Percentiles rank a stretch among this genome's conserved stretches.
These are phyloP conservation scores for Palythoa caribaeorum DNA, from an alignment of 92 coral and sea anemone species.

Conservation along the genomic window DNA sequence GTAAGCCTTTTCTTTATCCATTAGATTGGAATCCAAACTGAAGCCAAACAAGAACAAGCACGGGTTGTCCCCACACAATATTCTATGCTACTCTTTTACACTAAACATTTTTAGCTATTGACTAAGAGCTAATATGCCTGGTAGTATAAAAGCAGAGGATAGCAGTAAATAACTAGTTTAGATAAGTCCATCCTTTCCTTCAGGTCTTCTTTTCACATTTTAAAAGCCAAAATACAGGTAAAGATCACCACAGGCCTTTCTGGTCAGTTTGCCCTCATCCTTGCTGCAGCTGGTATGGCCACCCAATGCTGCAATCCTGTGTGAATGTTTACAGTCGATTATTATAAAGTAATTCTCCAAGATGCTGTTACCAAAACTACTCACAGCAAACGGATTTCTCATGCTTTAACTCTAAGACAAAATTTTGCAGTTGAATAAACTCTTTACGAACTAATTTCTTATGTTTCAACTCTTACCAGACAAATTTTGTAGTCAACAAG, in stretches of 20 bases:
- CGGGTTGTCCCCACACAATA: conserved; percentile 17
- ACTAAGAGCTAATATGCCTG: conserved; percentile 41
- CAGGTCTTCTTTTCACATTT: not conserved
- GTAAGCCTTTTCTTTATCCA: not conserved
- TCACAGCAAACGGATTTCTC: not conserved
- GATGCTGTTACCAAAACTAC: not conserved
- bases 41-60: conserved; percentile 20
- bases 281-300: conserved; percentile 19
- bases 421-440: too few relatives aligned
- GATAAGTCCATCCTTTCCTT: not conserved
- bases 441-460: too few relatives aligned
- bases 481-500: too few relatives aligned
- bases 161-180: conserved; percentile 1
- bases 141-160: conserved; percentile 41
- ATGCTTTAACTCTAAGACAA: too few relatives aligned
- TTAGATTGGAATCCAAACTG: not conserved
- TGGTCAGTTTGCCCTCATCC: conserved; percentile 12
- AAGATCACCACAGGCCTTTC: conserved; percentile 17
- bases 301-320: conserved; percentile 30
- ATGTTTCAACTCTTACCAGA: too few relatives aligned
- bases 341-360: not conserved
- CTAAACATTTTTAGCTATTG: not conserved
- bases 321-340: conserved; percentile 16
- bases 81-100: not conserved
- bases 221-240: not conserved